Evolutionary conservation across 2,113 vertebrate genomes (phyloP), one percentile per base, ranked within the genome.

Genomic region (Hippocampus guttulatus): DNA sequence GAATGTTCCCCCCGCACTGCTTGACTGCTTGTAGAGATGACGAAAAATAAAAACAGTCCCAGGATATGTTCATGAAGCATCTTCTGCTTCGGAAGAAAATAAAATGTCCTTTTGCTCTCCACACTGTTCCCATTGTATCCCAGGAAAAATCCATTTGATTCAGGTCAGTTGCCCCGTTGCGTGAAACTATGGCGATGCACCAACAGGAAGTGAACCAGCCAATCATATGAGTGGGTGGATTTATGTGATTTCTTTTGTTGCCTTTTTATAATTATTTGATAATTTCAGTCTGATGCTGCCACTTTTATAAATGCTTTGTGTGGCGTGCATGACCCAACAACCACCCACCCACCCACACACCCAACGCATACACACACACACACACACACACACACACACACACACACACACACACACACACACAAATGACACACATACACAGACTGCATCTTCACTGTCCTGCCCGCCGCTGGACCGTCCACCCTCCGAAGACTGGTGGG

Each of bases 401-500:
- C 47, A 16, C 47, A 6, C 47, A 75, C 40, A 64, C 47, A 78
- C 65, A 70, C 40, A 75, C 57, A 41, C 51, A 70, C 40, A 75
- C 58, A 41, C 51, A 60, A 43, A 64, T 51, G 64, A 33, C n/a
- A 62, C 49, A 76, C 65, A 72, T 49, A 75, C 58, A 49, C 51
- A 64, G 8, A 54, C 41, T 51, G 27, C 66, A 40, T 68, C 33
- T 52, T 68, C 51, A 77, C 64, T 55, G 78, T 64, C 69, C 70
- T 78, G 62, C 77, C 78, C 70, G 21, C 72, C 60, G 57, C 58
- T 61, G 67, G 69, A 79, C 77, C 69, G 80, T 71, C 77, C 81
- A 82, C 81, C 83, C 81, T 86, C 81, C 80, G 85, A 87, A 87
- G 89, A 88, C 89, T 88, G 75, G 85, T 84, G 88, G 90, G 88